phyloP scores from a whole-genome alignment of 2,113 vertebrate species.

The Rhombomys opimus region DNA sequence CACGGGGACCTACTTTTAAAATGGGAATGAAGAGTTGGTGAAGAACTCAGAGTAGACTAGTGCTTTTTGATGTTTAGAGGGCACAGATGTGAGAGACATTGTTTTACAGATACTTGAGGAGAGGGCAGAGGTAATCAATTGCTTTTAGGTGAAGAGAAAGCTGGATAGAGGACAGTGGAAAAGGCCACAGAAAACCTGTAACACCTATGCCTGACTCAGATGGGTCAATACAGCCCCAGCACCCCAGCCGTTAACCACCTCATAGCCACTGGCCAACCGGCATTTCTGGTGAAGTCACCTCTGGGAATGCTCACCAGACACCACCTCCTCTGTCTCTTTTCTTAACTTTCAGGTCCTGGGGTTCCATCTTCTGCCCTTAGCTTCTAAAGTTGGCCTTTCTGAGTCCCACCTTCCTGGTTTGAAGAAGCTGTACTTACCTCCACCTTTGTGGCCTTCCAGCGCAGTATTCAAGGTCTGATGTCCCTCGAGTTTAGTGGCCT shows the following conservation, averaged over 20 bases:
- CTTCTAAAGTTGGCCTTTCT: neutral
- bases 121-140: neutral
- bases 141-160: neutral
- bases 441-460: accelerated
- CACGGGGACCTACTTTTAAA: neutral
- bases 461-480: neutral
- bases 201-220: neutral
- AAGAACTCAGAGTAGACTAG: neutral
- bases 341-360: accelerated
- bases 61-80: neutral
- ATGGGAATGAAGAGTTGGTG: neutral
- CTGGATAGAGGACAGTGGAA: neutral
- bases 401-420: accelerated
- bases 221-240: neutral
- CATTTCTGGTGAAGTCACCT: neutral
- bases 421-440: neutral
- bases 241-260: neutral
- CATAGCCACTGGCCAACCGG: accelerated
- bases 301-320: neutral
- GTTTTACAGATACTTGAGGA: neutral
- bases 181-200: neutral
- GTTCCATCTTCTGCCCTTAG: too few species aligned
- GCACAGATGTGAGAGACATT: neutral
- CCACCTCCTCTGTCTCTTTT: neutral
- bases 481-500: neutral